Percentiles rank a stretch among this genome's conserved stretches.
phyloP scores from a whole-genome alignment of 2,888 invertebrate species.

The Furcula furcula region DNA sequence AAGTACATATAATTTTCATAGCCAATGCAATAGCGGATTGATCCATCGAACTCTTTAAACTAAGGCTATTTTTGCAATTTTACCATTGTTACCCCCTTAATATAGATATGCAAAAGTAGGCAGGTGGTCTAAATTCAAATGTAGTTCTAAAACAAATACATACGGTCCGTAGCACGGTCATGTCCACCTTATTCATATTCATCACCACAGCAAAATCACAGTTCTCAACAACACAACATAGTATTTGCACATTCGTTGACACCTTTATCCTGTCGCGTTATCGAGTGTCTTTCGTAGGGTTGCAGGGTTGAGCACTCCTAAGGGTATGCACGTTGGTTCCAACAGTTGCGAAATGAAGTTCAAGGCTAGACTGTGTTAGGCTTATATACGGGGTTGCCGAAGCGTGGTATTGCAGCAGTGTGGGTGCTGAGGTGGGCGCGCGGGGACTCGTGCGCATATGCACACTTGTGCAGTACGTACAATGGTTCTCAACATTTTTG shows the following conservation, averaged over 20 bases:
- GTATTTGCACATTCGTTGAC: constrained; percentile 37
- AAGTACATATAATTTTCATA: no score
- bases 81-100: no score
- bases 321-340: constrained; percentile 28
- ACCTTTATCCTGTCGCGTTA: constrained; percentile 26
- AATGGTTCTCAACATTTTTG: constrained; percentile 17
- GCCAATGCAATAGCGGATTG: no score
- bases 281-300: constrained; percentile 6
- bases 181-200: constrained; percentile 42
- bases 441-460: constrained; percentile 27
- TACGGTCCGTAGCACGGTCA: constrained; percentile 63
- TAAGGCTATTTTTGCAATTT: no score
- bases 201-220: constrained; percentile 51
- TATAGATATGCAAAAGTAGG: no score
- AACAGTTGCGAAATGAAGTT: constrained; percentile 74
- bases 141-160: constrained; percentile 29
- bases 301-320: constrained; percentile 19
- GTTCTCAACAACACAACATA: constrained; percentile 44
- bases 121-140: no score
- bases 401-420: constrained; percentile 56
- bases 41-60: no score
- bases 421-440: constrained; percentile 37
- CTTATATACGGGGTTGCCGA: constrained; percentile 78
- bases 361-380: constrained; percentile 67
- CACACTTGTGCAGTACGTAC: constrained; percentile 42